Percentiles rank a stretch among this genome's conserved stretches.
phyloP scores from a whole-genome alignment of 2,888 invertebrate species.

The Tipula helvola region DNA sequence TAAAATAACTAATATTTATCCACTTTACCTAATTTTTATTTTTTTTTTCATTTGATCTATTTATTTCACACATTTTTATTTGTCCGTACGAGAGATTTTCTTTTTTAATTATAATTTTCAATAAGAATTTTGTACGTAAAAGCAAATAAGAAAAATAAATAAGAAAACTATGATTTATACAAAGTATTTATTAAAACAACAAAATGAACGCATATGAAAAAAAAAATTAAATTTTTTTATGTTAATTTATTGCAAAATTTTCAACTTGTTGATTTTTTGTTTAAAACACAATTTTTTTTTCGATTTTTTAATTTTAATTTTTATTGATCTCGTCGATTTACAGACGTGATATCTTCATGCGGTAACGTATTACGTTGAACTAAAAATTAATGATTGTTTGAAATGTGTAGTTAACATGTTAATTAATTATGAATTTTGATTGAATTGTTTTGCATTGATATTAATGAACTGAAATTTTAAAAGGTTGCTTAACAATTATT shows the following conservation, averaged over 20 bases:
- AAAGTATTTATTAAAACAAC: neutral
- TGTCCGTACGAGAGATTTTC: neutral
- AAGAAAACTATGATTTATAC: neutral
- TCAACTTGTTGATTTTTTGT: neutral
- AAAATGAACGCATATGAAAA: neutral
- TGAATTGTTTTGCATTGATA: neutral
- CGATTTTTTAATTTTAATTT: no score
- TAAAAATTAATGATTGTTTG: neutral
- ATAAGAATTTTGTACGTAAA: neutral
- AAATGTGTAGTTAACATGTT: neutral
- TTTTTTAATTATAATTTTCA: neutral
- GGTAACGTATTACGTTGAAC: neutral
- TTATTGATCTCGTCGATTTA: neutral
- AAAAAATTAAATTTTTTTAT: neutral
- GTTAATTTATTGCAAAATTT: neutral
- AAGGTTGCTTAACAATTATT: neutral
- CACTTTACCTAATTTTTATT: neutral
- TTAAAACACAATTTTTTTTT: neutral
- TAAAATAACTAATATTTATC: neutral
- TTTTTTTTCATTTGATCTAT: neutral
- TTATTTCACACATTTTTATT: neutral
- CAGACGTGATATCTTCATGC: neutral
- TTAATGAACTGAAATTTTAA: neutral
- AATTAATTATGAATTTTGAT: neutral
- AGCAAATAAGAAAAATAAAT: neutral